phyloP scores from a whole-genome alignment of 2,888 invertebrate species.

The Meganola albula region DNA sequence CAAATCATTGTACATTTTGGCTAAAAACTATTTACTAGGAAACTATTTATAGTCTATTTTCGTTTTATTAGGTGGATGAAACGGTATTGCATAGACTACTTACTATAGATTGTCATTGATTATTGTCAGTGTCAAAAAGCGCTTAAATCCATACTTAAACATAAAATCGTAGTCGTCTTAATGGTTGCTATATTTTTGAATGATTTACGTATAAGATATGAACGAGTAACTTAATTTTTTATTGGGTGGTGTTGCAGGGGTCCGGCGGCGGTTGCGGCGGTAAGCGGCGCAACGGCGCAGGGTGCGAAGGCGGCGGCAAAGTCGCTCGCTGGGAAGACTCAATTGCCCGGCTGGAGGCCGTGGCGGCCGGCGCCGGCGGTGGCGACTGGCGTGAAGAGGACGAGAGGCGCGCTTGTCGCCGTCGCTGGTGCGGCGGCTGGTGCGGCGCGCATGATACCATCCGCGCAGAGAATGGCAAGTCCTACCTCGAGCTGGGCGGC shows the following conservation, averaged over 20 bases:
- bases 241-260: constrained; percentile 66
- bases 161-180: no score
- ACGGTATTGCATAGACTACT: no score
- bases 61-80: no score
- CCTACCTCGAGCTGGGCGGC: constrained; percentile 90
- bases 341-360: constrained; percentile 70
- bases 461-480: constrained; percentile 93
- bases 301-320: constrained; percentile 73
- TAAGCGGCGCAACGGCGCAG: constrained; percentile 72
- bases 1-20: no score
- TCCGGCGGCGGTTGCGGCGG: constrained; percentile 75
- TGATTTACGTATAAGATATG: constrained; percentile 25
- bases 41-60: no score
- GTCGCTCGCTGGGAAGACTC: constrained; percentile 75
- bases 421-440: constrained; percentile 78
- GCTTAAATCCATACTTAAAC: no score
- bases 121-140: no score
- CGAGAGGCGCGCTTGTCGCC: constrained; percentile 71
- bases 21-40: no score
- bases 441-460: constrained; percentile 86
- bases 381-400: constrained; percentile 79
- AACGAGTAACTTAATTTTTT: no score
- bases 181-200: no score
- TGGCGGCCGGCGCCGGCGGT: constrained; percentile 81
- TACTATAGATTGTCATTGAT: no score